Percentiles rank a stretch among this genome's conserved stretches.
These are phyloP conservation scores for Lasioglossum calceatum DNA, from an alignment of 2,888 invertebrate genomes.

Conservation along the genomic window DNA sequence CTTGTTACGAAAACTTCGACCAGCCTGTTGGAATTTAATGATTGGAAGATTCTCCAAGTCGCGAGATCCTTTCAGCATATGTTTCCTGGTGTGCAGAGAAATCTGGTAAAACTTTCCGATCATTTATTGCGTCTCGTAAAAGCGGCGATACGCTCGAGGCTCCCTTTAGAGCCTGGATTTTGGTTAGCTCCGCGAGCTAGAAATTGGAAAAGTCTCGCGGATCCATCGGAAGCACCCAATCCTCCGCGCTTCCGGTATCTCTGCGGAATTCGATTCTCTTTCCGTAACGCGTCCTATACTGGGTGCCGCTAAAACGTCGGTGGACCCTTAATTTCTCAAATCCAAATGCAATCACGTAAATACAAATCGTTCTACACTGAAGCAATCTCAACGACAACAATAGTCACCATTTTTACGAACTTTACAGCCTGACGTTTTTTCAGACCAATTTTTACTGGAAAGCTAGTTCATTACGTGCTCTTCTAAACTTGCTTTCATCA, in stretches of 20 bases:
- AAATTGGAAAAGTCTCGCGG: conserved; percentile 1
- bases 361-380: no score
- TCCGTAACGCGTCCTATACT: neutral
- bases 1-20: neutral
- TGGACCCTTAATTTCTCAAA: neutral
- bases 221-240: neutral
- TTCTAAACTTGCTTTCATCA: no score
- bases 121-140: neutral
- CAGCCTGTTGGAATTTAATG: neutral
- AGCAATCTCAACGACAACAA: no score
- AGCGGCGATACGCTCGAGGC: neutral
- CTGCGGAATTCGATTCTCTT: neutral
- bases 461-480: no score
- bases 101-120: conserved; percentile 5
- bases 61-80: neutral
- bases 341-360: neutral
- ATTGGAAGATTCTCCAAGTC: neutral
- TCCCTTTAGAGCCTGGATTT: neutral
- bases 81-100: neutral
- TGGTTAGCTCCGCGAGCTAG: neutral
- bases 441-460: neutral
- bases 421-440: neutral
- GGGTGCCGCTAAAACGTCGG: neutral
- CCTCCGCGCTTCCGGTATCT: neutral
- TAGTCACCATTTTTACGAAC: neutral